Evolutionary conservation across 2,113 vertebrate species (phyloP), one percentile per base, ranked within the genome.

Genomic region (Ardeotis arabs): DNA sequence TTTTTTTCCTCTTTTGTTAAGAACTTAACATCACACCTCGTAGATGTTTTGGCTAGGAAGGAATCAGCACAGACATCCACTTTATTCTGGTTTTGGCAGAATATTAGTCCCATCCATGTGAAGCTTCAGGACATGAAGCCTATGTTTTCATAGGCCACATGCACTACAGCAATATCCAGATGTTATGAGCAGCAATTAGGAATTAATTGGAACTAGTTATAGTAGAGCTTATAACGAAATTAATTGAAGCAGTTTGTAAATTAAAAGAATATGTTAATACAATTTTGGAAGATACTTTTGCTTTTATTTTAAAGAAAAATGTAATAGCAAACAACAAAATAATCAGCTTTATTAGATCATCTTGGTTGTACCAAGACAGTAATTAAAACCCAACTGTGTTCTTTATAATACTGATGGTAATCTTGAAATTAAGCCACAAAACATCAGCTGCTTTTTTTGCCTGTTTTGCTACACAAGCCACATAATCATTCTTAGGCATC

Each of bases 361-460:
- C 44, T 64, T 68, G 10, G 10, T 90, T 78, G 22, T 45, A 79
- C 19, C 62, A 81, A 97, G 52, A 23, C 53, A 53, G 35, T 64
- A 86, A 84, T 96, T 95, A 94, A 93, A 95, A 55, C n/a, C 37
- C 44, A 86, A 70, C 49, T 86, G 35, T 86, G 33, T 92, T 77
- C 50, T 89, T 90, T 81, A 11, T 81, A 72, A 81, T 47, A 83
- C n/a, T 69, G 55, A 73, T 62, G 47, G 62, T 50, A 92, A 89
- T 68, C 56, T 86, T 84, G 66, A 94, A 72, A 90, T 92, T 75
- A 92, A 93, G 28, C 28, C 76, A 86, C 72, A 86, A 66, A 88
- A 53, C 53, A 86, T 44, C 80, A 87, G 60, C 55, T 84, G 19
- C 5, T 25, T n/a, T 53, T 85, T 77, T 58, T n/a, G 12, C 14